Evolutionary conservation across 2,888 invertebrate genomes (phyloP), one percentile per base, ranked within the genome.

Genomic region (Stictocephala bisonia): DNA sequence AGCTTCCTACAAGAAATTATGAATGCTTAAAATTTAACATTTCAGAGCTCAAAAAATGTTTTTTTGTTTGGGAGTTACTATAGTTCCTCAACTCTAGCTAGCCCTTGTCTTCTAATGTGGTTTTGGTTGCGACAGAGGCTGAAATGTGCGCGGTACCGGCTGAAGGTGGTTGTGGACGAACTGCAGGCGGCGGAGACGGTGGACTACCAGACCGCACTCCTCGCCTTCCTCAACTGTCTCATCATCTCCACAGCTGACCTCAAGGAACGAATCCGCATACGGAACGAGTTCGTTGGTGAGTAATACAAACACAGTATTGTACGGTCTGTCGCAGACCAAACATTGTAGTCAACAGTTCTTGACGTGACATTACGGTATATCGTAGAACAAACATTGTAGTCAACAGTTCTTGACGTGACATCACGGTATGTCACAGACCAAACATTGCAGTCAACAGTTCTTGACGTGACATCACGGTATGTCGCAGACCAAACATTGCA

Each of bases 221-320:
- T 97, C 82, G 96, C 96, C 72, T 97, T 98, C 86, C 90, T 97
- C 85, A 98, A 98, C 87, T 97, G 97, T 84, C 91, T 97, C 83
- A 94, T 98, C 84, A 94, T 96, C 82, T 95, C 95, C 20, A 95
- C 95, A 11, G 91, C 94, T 56, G 89, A 92, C 74, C 88, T 96
- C 77, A 93, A 93, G 78, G 96, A 97, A 82, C 88, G 97, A 81
- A 91, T 93, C 78, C 87, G 94, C 78, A 90, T 97, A 77, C 88
- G 98, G 81, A 96, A 96, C 83, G 97, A 97, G 87, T 96, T 97
- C 84, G 94, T 97, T 82, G 97, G 97, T 96, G 84, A 89, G 89
- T 83, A 20, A n/a, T n/a, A 6, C 13, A 15, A 0, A 1, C 7
- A 15, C 3, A 44, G 44, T 44, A 35, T 35, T 35, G 13, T 35